A percentile compares a stretch with the other conserved stretches of the same genome.
Conservation (phyloP, 2,888 invertebrate genomes). For the Villa cingulata region DNA sequence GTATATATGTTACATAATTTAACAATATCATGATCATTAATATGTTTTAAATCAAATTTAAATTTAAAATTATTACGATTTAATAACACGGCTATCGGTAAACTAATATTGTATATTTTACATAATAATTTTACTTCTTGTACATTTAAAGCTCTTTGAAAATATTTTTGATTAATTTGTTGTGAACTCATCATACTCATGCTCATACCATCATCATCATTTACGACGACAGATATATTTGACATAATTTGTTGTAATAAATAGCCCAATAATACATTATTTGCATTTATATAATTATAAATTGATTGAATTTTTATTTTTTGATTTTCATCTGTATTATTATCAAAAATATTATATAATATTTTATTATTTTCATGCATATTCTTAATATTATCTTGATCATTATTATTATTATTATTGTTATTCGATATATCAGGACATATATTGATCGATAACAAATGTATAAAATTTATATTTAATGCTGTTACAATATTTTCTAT, state of each 20-base stretch:
- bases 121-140: slow-evolving; percentile 20
- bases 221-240: too few relatives aligned
- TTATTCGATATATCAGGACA: slow-evolving; percentile 42
- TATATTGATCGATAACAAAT: slow-evolving; percentile 57
- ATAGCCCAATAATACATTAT: slow-evolving; percentile 27
- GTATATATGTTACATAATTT: neutral
- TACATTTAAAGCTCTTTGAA: slow-evolving; percentile 21
- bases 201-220: slow-evolving; percentile 5
- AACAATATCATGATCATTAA: neutral
- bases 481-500: slow-evolving; percentile 55
- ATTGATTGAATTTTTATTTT: slow-evolving; percentile 24
- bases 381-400: neutral
- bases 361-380: neutral
- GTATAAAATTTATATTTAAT: slow-evolving; percentile 58
- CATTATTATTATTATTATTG: neutral
- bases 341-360: neutral
- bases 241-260: slow-evolving; percentile 25
- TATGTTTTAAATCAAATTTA: neutral
- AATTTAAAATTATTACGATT: slow-evolving; percentile 16
- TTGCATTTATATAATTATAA: slow-evolving; percentile 28
- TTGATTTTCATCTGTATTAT: neutral
- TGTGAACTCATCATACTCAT: too few relatives aligned
- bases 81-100: slow-evolving; percentile 23
- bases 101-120: slow-evolving; percentile 20
- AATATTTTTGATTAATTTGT: slow-evolving; percentile 18